Evolutionary conservation across 2,888 invertebrate species (phyloP).

Genomic region (Drosophila mulleri): DNA sequence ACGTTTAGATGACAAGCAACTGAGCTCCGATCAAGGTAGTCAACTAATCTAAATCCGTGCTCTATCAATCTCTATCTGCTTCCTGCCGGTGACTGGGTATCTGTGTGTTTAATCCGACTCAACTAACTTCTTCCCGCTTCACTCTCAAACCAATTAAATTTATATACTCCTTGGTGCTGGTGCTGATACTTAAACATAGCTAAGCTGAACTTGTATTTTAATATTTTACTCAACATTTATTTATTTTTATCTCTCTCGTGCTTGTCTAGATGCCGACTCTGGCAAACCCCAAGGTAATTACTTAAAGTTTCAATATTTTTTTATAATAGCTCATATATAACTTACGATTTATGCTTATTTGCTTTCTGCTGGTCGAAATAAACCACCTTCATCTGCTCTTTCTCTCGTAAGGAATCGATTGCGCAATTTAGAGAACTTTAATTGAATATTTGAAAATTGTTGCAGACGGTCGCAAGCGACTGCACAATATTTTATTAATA

Average conservation of each 20-base stretch:
- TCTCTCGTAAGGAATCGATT: not conserved
- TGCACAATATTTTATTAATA: not conserved
- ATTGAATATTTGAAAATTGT: not conserved
- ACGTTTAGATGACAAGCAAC: slow-evolving; percentile 81
- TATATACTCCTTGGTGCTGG: slow-evolving; percentile 24
- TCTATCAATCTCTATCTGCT: slow-evolving; percentile 3
- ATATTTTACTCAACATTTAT: slow-evolving; percentile 31
- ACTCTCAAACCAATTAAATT: not conserved
- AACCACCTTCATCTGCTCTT: not conserved
- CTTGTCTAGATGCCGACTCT: slow-evolving; percentile 75
- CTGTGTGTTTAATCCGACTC: not conserved
- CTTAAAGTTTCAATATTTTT: slow-evolving; percentile 30
- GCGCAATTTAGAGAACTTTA: not conserved
- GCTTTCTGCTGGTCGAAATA: slow-evolving; percentile 20
- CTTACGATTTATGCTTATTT: slow-evolving; percentile 11
- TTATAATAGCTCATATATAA: not conserved
- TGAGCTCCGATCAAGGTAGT: slow-evolving; percentile 82
- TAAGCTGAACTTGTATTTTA: slow-evolving; percentile 4
- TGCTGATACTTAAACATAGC: not conserved
- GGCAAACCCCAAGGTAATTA: slow-evolving; percentile 82
- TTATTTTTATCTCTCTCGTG: slow-evolving; percentile 30
- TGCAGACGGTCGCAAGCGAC: not conserved
- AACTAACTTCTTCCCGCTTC: slow-evolving; percentile 10
- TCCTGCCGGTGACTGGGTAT: slow-evolving; percentile 27
- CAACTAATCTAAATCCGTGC: slow-evolving; percentile 29